A percentile compares a stretch with the other conserved stretches of the same genome.
Conservation (phyloP, 2,113 vertebrate genomes). For the Phainopepla nitens region DNA sequence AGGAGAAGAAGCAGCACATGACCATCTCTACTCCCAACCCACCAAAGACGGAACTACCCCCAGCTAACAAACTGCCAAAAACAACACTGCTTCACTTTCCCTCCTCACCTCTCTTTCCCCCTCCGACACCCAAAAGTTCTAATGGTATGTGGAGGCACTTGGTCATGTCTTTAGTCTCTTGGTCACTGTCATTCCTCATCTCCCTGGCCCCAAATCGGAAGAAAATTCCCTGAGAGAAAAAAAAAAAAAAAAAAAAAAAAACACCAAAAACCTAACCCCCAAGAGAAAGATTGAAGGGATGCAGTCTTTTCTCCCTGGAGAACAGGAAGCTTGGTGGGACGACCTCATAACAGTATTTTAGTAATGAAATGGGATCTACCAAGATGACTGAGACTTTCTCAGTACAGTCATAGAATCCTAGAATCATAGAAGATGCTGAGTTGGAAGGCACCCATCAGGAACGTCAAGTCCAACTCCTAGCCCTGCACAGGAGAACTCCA, state of each 20-base stretch:
- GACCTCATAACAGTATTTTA: neutral
- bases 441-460: neutral
- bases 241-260: too few relatives aligned
- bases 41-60: neutral
- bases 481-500: neutral
- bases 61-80: neutral
- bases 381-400: neutral
- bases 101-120: neutral
- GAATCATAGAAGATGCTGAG: neutral
- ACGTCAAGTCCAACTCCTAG: neutral
- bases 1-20: neutral
- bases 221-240: neutral
- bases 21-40: neutral
- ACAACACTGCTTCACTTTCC: neutral
- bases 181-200: neutral
- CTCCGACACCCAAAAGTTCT: neutral
- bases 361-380: neutral
- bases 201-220: neutral
- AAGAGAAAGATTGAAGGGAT: neutral
- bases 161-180: neutral
- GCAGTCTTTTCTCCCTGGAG: neutral
- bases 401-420: neutral
- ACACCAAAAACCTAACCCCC: neutral
- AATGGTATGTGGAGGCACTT: neutral
- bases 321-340: neutral